Evolutionary conservation across 53 echinoderm and acorn worm species (phyloP), one percentile per base, ranked within the genome.

Genomic region (Hippasteria phrygiana): DNA sequence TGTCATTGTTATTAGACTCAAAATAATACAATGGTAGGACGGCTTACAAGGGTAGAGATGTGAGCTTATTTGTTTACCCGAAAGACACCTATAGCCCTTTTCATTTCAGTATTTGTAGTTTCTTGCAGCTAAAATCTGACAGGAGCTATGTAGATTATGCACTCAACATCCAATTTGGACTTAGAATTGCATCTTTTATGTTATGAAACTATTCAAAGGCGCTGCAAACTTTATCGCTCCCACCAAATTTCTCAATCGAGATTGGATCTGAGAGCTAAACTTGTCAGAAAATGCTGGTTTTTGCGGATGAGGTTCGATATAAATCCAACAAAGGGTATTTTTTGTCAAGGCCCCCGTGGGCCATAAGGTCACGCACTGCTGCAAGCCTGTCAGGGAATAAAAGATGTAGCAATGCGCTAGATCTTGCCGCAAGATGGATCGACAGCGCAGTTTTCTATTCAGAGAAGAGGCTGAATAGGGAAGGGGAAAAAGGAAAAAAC

Each of bases 361-460:
- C 59, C 48, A 28, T 85, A 11, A 51, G 50, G 50, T 34, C 85
- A 71, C 85, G 46, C 48, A 50, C 53, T 79, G 76, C 38, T 27
- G 79, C 32, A 46, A 64, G 64, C 41, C 32, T 64, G 51, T 64
- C 51, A 85, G 5, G 24, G 13, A n/a, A 32, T 32, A 48, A 85
- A 85, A 46, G 85, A 50, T 85, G 71, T 71, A 37, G 50, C 34
- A 71, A 43, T 18, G 5, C 48, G 69, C 46, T 48, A 69, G 71
- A 85, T 85, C 85, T 85, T 26, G 27, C 85, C 85, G 64, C 85
- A 71, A 85, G 85, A 85, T 85, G 37, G 85, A 85, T 85, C 40
- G 53, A 22, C 50, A 5, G 55, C 16, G 46, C 1, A 18, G 14
- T 80, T 38, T 55, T 54, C 39, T 29, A 38, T 66, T n/a, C n/a